A percentile compares a stretch with the other conserved stretches of the same genome.
Conservation (phyloP, 2,797 vertebrate genomes). For the Coendou prehensilis region DNA sequence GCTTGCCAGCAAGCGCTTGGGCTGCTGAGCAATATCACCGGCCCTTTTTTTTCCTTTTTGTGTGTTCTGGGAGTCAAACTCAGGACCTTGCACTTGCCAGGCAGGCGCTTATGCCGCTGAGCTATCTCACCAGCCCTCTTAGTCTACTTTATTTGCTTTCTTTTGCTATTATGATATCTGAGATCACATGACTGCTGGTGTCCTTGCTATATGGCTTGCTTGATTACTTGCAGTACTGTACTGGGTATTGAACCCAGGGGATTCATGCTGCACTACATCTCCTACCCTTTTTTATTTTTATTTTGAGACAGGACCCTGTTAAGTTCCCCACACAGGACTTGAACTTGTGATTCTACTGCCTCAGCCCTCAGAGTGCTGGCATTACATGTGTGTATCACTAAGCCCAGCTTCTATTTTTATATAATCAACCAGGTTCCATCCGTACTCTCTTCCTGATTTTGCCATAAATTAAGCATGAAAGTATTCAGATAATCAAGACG, state of each 20-base stretch:
- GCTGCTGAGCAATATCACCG: too few species aligned
- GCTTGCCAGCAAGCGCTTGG: too few species aligned
- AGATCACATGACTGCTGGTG: neutral
- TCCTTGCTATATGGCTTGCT: neutral
- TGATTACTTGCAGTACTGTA: neutral
- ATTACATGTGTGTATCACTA: neutral
- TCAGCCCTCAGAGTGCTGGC: neutral
- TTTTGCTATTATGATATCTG: neutral
- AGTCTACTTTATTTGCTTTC: neutral
- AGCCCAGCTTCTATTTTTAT: neutral
- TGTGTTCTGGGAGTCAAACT: too few species aligned
- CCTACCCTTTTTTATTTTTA: neutral
- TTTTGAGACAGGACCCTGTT: neutral
- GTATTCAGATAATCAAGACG: conserved; percentile 15
- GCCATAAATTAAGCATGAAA: conserved; percentile 34
- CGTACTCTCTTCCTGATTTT: conserved; percentile 12
- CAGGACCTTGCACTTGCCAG: too few species aligned
- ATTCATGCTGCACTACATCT: neutral
- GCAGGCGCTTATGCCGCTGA: too few species aligned
- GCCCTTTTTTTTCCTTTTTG: too few species aligned
- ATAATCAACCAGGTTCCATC: neutral
- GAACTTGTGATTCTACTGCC: neutral
- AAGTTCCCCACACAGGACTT: neutral
- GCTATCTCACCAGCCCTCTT: neutral
- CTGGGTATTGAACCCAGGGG: neutral